These are phyloP conservation scores for Clarias macrocephalus DNA, from an alignment of 2,113 vertebrate genomes.

Conservation along the genomic window DNA sequence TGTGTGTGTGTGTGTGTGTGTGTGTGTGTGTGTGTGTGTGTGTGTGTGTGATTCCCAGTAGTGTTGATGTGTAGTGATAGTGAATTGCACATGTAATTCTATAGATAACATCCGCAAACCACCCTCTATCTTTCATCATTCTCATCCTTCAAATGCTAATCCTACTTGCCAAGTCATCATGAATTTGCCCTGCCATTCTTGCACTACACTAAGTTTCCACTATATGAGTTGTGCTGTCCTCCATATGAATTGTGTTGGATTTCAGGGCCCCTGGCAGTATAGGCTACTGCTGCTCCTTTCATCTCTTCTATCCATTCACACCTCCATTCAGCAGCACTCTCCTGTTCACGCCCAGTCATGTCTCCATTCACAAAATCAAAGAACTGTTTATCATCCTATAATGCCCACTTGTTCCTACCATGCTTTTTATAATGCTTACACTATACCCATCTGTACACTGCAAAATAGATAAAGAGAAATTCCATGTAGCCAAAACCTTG, in stretches of 20 bases:
- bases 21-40: slow-evolving; percentile 25
- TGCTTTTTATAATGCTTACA: not conserved
- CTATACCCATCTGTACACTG: not conserved
- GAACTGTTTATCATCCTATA: not conserved
- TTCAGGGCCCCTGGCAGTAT: not conserved
- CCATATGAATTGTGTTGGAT: too few relatives aligned
- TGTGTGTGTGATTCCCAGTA: slow-evolving; percentile 18
- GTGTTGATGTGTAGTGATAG: slow-evolving; percentile 27
- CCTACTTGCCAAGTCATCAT: slow-evolving; percentile 2
- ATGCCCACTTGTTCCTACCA: not conserved
- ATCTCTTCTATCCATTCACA: slow-evolving; percentile 20
- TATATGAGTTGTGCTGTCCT: not conserved
- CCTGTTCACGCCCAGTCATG: not conserved
- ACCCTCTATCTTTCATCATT: not conserved
- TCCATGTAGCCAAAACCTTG: not conserved
- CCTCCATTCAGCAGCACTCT: slow-evolving; percentile 22
- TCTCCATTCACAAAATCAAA: slow-evolving; percentile 17
- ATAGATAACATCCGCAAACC: not conserved
- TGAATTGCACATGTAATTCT: slow-evolving; percentile 24
- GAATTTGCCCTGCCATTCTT: not conserved
- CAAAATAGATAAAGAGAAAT: slow-evolving; percentile 7
- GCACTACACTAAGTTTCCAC: slow-evolving; percentile 7
- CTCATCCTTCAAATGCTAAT: not conserved
- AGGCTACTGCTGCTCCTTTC: not conserved
- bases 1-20: slow-evolving; percentile 35